Base-by-base conservation (phyloP, 2,888 invertebrate genomes). In the Leptodirus hochenwartii region DNA sequence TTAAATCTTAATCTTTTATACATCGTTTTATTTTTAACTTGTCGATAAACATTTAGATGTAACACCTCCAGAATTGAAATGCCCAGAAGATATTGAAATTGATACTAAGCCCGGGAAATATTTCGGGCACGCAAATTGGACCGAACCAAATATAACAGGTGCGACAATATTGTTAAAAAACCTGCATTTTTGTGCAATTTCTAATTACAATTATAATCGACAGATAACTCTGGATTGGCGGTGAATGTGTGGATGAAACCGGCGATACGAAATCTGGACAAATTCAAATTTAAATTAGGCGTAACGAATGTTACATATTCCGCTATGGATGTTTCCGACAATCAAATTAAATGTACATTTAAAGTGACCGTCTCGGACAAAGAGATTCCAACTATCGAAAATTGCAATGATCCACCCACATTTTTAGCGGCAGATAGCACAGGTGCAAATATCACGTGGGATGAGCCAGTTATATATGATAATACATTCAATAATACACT, bases 311-410 rank as follows among this genome's bases (percentile, higher is more conserved):
- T 76, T n/a, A 62, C 60, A 1, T 74, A 73, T 46, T 57, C 61
- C 8, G 71, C 72, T 0, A 64, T 66, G 39, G 75, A 76, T 49
- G 47, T 56, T 2, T 62, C 58, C 33, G 60, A 62, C 23, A 75
- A 75, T 45, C 59, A 56, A 37, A 68, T 63, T 1, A 59, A 60
- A 32, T 76, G 76, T 42, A 58, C 56, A 34, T 72, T 75, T 41
- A 56, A 51, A 13, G 56, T 75, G 6, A 57, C 15, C 12, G 10
- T 41, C 40, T 17, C 40, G 64, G 68, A 71, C 45, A 48, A 48
- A 4, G 66, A 69, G 42, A 54, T 63, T 16, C 71, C 71, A 2
- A 51, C 43, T 4, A 54, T 68, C 6, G 67, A 69, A 40, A 56
- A 59, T 32, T 76, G 75, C 43, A 49, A 62, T 8, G 62, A 64